Percentiles rank a stretch among this genome's conserved stretches.
Conservation (phyloP, 2,888 invertebrate species). For the Tiliacea citrago region DNA sequence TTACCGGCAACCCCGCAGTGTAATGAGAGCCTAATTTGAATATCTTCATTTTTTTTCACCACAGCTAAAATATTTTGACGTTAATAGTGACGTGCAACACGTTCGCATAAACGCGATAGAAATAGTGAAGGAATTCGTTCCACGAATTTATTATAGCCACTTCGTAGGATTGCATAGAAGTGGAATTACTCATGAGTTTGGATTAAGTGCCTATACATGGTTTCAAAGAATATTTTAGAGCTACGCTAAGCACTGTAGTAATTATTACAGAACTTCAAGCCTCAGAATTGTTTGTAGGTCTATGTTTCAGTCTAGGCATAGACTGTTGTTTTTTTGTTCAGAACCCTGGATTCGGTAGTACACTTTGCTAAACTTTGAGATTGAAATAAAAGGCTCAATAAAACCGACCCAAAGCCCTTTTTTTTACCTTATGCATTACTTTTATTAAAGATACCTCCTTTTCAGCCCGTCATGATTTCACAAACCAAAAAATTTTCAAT, state of each 20-base stretch:
- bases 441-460: not conserved
- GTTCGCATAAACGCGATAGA: conserved; percentile 73
- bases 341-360: not conserved
- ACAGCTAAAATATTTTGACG: conserved; percentile 79
- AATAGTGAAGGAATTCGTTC: conserved; percentile 54
- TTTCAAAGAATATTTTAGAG: conserved; percentile 20
- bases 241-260: not conserved
- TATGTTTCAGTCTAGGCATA: not conserved
- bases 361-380: not conserved
- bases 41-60: conserved; percentile 79
- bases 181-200: conserved; percentile 39
- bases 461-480: not conserved
- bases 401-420: not conserved
- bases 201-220: conserved; percentile 23
- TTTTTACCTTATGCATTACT: not conserved
- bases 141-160: conserved; percentile 48
- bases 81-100: conserved; percentile 81
- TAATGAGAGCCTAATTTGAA: conserved; percentile 85
- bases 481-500: conserved; percentile 35
- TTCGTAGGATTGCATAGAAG: conserved; percentile 32
- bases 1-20: conserved; percentile 77
- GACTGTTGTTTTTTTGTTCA: not conserved
- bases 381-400: not conserved
- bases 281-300: not conserved
- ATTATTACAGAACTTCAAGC: not conserved